Base-by-base conservation (phyloP, 2,888 invertebrate species). In the Pollenia labialis region DNA sequence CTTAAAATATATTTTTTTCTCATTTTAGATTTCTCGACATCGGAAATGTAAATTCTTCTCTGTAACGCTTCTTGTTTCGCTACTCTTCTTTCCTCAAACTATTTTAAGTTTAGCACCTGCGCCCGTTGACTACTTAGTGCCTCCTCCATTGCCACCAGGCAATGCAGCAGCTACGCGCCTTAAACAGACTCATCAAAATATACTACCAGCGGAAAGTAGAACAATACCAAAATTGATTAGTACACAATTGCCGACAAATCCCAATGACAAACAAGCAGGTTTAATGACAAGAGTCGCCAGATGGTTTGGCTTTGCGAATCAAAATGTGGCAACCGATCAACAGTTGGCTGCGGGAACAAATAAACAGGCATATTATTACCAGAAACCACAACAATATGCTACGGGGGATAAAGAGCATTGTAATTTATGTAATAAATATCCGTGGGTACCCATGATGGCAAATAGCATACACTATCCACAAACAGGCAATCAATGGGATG, bases 371-470 rank as follows among this genome's bases (percentile, higher is more conserved):
- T 91, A 92, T 66, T 90, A 89, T 3, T 92, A 92, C 72, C 90
- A 90, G 0, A 90, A 91, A 77, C 91, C 91, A 0, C 87, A 81
- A 23, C 90, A 90, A 71, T 54, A 76, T 56, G 93, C 93, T 79
- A 46, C 50, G 2, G 80, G 71, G 0, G 91, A 93, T 64, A 94
- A 95, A 87, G 95, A 94, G 90, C 94, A 95, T 87, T 97, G 97
- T 90, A 96, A 96, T 90, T 95, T 96, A 77, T 97, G 97, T 91
- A 97, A 97, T 92, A 95, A 95, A 91, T 95, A 95, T 90, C 97
- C 97, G 84, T 97, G 97, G 97, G 95, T 97, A 89, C 97, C 97
- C 52, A 95, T 97, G 93, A 89, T 93, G 88, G 91, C 91, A 11
- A 91, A 90, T 0, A 88, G 88, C 46, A 66, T 90, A 14, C 91